Evolutionary conservation across 2,113 vertebrate species (phyloP), one percentile per base, ranked within the genome.

Genomic region (Centropristis striata): DNA sequence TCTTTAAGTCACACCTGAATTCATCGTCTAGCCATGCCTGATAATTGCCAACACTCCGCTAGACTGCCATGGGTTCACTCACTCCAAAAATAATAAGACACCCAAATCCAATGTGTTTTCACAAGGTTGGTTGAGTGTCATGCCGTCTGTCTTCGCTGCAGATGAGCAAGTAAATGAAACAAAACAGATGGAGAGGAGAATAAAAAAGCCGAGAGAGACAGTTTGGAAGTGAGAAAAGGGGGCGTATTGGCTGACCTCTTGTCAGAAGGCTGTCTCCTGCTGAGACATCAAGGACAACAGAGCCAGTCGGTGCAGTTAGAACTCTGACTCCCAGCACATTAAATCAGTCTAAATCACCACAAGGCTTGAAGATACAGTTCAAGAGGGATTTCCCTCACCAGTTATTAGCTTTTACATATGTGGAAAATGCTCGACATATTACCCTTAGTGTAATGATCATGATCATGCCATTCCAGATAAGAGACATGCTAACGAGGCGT

Each of bases 191-290:
- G 16, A 75, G 66, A 73, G 47, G 50, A 36, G 47, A 70, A 7
- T 5, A 51, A 60, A 57, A 64, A 70, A 15, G 20, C 61, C 41
- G 51, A 5, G 42, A 49, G 42, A 57, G 65, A 36, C 36, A 55
- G 32, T 54, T 54, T 75, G 54, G 49, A 66, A 72, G 71, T 69
- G 47, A 83, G 59, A 80, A 60, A 80, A 20, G 25, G 53, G 49
- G 46, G 50, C 39, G 27, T 57, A 25, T 51, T 80, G 69, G 53
- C 58, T 82, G 82, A 85, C 75, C 85, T 83, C 72, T 63, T 51
- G 44, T 27, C 28, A 59, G 49, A 69, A 36, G 73, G 59, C 60
- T 27, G 53, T 68, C 58, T 75, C 75, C 72, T 74, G 74, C 44
- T 2, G 36, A 86, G 73, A 82, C 73, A 76, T 57, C 1, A 53